Percentiles rank a stretch among this genome's conserved stretches.
Conservation (phyloP, 2,797 vertebrate genomes). For the Notoglanidium macrostoma region DNA sequence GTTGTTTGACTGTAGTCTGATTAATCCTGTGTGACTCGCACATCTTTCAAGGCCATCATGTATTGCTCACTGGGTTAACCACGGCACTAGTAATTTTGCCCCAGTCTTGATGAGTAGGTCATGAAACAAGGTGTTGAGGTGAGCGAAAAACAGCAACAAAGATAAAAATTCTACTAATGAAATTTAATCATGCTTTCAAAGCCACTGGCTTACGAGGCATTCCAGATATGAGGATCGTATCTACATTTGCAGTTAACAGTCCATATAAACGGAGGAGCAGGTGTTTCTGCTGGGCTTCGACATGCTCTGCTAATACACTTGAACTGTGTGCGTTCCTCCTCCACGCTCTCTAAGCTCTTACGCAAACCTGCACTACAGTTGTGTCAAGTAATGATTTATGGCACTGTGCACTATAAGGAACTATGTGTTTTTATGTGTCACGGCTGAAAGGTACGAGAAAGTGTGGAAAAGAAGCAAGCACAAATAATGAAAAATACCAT, state of each 20-base stretch:
- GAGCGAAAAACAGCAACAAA: background rate
- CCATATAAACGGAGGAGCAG: slow-evolving; percentile 49
- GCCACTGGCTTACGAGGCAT: slow-evolving; percentile 9
- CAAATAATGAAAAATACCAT: slow-evolving; percentile 14
- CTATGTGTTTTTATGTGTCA: slow-evolving; percentile 10
- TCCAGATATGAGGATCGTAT: slow-evolving; percentile 39
- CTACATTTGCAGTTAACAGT: slow-evolving; percentile 48
- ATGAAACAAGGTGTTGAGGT: background rate
- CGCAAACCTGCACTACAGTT: background rate
- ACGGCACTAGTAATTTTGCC: too few relatives aligned
- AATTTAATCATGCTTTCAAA: slow-evolving; percentile 18
- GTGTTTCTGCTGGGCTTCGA: slow-evolving; percentile 34
- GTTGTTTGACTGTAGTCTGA: background rate
- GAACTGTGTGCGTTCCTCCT: background rate
- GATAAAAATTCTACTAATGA: background rate
- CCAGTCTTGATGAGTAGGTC: background rate
- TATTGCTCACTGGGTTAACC: background rate
- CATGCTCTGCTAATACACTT: slow-evolving; percentile 7
- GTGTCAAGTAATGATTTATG: slow-evolving; percentile 13
- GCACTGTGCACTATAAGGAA: background rate
- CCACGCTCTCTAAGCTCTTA: background rate
- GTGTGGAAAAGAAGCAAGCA: background rate
- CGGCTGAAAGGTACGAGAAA: slow-evolving; percentile 16
- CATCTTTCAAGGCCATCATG: background rate
- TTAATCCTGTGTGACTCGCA: too few relatives aligned